A percentile compares a stretch with the other conserved stretches of the same genome.
These are phyloP conservation scores for Clarias batrachus DNA, from an alignment of 2,113 vertebrate genomes.

Conservation along the genomic window DNA sequence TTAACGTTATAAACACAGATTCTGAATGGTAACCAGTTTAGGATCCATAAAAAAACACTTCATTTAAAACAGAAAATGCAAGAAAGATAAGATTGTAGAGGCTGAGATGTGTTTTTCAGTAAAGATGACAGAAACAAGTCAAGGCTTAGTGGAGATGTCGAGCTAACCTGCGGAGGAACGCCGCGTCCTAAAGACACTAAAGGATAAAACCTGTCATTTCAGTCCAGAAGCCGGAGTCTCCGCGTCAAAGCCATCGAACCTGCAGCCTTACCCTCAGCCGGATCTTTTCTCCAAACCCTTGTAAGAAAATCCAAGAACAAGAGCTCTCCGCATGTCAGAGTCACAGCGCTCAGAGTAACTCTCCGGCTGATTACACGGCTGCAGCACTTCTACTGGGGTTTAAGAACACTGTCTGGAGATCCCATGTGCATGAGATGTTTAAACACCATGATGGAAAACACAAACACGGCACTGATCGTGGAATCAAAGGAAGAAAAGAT, in stretches of 20 bases:
- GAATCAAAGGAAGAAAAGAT: neutral
- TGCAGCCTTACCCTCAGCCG: neutral
- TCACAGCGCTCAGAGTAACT: neutral
- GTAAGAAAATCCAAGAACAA: neutral
- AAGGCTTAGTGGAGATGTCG: neutral
- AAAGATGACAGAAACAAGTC: neutral
- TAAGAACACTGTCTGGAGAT: conserved; percentile 2
- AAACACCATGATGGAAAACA: neutral
- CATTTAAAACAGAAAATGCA: neutral
- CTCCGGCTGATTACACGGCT: neutral
- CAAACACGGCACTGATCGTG: neutral
- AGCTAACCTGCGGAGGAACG: neutral
- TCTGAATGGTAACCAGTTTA: neutral
- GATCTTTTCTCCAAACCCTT: neutral
- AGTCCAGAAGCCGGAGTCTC: neutral
- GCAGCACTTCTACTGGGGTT: neutral
- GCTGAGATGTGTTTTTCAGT: neutral
- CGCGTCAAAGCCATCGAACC: neutral
- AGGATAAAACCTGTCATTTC: conserved; percentile 2
- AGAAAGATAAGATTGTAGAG: neutral
- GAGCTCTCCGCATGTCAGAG: neutral
- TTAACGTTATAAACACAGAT: too few species aligned
- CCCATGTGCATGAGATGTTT: neutral
- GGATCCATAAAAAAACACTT: neutral
- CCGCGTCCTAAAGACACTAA: neutral